Base-by-base conservation (phyloP, 2,113 vertebrate species). In the Terrapene triunguis region DNA sequence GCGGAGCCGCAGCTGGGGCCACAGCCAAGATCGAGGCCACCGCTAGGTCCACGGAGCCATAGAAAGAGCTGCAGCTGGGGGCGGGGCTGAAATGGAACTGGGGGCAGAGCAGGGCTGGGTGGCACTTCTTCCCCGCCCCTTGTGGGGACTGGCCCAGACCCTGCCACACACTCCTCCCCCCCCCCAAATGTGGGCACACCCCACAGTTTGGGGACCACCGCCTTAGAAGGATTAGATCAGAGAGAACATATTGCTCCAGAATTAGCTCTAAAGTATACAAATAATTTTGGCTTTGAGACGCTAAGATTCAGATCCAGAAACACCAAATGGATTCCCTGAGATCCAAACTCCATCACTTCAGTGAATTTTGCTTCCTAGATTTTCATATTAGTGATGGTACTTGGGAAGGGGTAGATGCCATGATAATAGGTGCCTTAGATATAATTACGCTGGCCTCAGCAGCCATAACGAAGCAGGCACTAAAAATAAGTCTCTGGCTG, bases 391-490 rank as follows among this genome's bases (percentile, higher is more conserved):
- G 42, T 14, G 48, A 55, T 32, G n/a, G 55, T 5, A 6, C 55
- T 38, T 5, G 0, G 25, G 2, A 4, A 35, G 48, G 48, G 69
- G 55, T 50, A 83, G 93, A 8, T n/a, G 65, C 78, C 3, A 2
- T 1, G 0, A 50, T 1, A 35, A 35, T 0, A 4, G 32, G 32
- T 25, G 3, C 38, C 0, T 38, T 38, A 48, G 16, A 42, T 62
- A 48, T 7, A 16, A 32, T 44, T 5, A 22, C 2, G 1, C 5
- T 3, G 47, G 35, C 32, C 72, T 5, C 0, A 29, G 47, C 59
- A 55, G 16, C 7, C 48, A 2, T 0, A 0, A 51, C 47, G n/a
- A 47, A 50, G 47, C 0, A 1, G 4, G 17, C 65, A 16, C 21
- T 21, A 32, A 44, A 25, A 48, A 7, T 35, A 54, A n/a, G 25